A percentile compares a stretch with the other conserved stretches of the same genome.
These are phyloP conservation scores for Odontamblyopus rebecca DNA, from an alignment of 2,797 vertebrate genomes.

Conservation along the genomic window DNA sequence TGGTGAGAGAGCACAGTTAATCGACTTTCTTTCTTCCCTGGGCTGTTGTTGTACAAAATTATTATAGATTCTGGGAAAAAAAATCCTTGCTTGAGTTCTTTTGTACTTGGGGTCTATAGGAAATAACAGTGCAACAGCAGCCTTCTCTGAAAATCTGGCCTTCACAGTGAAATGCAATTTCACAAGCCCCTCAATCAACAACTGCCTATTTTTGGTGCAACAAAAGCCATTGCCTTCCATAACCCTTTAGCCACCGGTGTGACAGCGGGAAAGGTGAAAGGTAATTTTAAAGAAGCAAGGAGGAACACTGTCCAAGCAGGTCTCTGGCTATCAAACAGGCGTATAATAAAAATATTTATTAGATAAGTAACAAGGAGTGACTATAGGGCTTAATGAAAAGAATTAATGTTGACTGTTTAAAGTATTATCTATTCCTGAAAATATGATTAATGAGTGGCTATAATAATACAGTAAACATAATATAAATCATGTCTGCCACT, in stretches of 20 bases:
- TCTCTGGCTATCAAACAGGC: background rate
- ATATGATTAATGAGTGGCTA: background rate
- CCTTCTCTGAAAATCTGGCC: conserved; percentile 70
- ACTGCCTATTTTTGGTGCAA: conserved; percentile 62
- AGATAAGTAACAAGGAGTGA: too few species aligned
- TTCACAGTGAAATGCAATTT: conserved; percentile 83
- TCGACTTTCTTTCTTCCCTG: conserved; percentile 82
- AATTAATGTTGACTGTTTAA: too few species aligned
- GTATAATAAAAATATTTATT: background rate
- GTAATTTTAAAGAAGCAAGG: conserved; percentile 66
- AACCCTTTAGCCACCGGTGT: conserved; percentile 60
- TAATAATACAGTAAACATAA: background rate
- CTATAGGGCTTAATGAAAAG: too few species aligned
- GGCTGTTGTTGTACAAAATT: conserved; percentile 80
- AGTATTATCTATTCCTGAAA: background rate
- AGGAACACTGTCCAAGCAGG: conserved; percentile 40
- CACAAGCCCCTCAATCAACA: conserved; percentile 72
- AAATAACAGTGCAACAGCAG: conserved; percentile 65
- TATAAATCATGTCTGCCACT: conserved; percentile 11
- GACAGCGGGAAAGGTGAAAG: conserved; percentile 68
- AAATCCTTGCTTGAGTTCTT: conserved; percentile 75
- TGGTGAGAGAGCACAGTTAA: conserved; percentile 87
- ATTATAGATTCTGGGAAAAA: conserved; percentile 76
- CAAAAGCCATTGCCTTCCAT: conserved; percentile 63
- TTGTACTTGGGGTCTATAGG: conserved; percentile 72